Evolutionary conservation across 1,140 invertebrate species (phyloP).

Genomic region (Cotesia glomerata): DNA sequence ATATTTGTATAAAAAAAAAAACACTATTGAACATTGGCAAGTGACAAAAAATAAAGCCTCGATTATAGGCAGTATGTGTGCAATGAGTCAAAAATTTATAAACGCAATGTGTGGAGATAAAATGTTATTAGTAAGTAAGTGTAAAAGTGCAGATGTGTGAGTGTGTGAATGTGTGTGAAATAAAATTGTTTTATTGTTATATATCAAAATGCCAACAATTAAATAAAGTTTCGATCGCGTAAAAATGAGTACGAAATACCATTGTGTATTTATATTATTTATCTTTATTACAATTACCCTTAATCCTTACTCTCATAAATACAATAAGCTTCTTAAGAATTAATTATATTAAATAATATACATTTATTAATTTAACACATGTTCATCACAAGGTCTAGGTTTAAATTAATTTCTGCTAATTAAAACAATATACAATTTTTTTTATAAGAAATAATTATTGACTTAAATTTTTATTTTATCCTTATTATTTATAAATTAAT

Average conservation of each 20-base stretch:
- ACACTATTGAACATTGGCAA: background rate
- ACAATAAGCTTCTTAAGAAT: background rate
- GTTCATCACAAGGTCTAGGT: no score
- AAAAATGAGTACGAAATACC: conserved; percentile 17
- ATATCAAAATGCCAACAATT: conserved; percentile 28
- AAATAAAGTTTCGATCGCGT: conserved; percentile 28
- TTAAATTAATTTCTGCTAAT: no score
- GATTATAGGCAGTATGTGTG: conserved; percentile 1
- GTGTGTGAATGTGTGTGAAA: no score
- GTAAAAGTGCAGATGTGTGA: background rate
- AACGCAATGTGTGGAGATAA: background rate
- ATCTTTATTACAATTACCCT: background rate
- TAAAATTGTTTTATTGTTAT: conserved; percentile 23
- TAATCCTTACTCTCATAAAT: background rate
- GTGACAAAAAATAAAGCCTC: background rate
- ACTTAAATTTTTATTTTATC: no score
- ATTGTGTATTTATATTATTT: background rate
- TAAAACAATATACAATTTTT: no score
- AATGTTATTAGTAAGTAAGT: background rate
- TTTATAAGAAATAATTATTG: no score
- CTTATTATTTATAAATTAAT: no score
- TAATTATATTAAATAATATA: no score
- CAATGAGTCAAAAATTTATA: background rate
- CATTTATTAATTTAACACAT: no score
- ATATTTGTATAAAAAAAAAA: background rate